phyloP scores from a whole-genome alignment of 2,888 invertebrate species.

The Petrophora chlorosata region DNA sequence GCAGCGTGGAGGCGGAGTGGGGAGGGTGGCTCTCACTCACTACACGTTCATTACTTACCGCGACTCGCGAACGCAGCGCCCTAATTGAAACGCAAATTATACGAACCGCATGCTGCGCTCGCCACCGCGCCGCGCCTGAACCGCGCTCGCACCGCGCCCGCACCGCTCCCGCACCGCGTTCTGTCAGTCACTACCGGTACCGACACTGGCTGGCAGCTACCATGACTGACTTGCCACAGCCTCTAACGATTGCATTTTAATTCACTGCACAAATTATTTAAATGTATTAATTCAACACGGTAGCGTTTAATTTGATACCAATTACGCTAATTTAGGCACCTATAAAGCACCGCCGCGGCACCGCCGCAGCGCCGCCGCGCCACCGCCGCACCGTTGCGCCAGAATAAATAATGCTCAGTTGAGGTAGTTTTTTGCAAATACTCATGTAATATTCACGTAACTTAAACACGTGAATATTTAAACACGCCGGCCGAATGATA shows the following conservation, averaged over 20 bases:
- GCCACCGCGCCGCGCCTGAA: background rate
- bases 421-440: background rate
- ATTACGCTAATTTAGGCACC: slow-evolving; percentile 30
- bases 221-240: background rate
- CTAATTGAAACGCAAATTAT: slow-evolving; percentile 41
- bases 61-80: slow-evolving; percentile 23
- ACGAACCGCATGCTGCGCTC: slow-evolving; percentile 15
- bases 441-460: slow-evolving; percentile 7
- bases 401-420: too few relatives aligned
- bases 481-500: background rate
- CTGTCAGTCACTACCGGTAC: too few relatives aligned
- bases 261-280: slow-evolving; percentile 32
- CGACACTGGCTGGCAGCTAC: background rate
- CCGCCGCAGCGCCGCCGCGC: background rate
- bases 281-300: slow-evolving; percentile 32
- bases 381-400: too few relatives aligned
- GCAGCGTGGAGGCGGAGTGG: background rate
- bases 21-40: background rate
- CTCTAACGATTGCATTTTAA: slow-evolving; percentile 32
- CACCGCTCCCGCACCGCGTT: background rate
- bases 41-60: slow-evolving; percentile 27
- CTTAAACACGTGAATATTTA: slow-evolving; percentile 3
- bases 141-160: background rate
- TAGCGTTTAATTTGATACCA: slow-evolving; percentile 28
- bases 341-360: background rate